These are phyloP conservation scores for Notiomystis cincta DNA, from an alignment of 2,113 vertebrate genomes.

Conservation along the genomic window DNA sequence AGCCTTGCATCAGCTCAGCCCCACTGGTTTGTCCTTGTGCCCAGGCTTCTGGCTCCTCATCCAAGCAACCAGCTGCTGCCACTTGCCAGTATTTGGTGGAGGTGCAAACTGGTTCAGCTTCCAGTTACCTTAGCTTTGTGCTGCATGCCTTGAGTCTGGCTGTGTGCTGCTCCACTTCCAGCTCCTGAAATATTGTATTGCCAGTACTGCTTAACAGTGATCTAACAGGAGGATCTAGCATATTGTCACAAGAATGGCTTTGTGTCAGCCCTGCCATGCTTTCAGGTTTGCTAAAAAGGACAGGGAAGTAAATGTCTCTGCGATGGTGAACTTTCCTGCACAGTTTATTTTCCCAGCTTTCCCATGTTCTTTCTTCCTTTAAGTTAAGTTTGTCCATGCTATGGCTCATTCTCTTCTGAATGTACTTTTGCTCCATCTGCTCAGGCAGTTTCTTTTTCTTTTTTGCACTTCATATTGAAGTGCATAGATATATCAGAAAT, in stretches of 20 bases:
- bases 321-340: not conserved
- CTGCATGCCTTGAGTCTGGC: not conserved
- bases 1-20: fast-evolving
- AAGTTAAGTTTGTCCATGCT: not conserved
- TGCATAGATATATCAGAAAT: not conserved
- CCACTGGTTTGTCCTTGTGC: not conserved
- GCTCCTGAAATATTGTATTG: not conserved
- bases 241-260: not conserved
- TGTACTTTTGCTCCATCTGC: not conserved
- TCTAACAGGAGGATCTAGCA: not conserved
- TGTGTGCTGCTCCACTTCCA: not conserved
- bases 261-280: not conserved
- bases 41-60: not conserved
- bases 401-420: not conserved
- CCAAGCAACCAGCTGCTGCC: not conserved
- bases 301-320: not conserved
- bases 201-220: not conserved
- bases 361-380: not conserved
- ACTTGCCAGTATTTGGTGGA: not conserved
- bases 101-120: not conserved
- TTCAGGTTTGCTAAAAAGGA: not conserved
- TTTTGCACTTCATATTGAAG: not conserved
- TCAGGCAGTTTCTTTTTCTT: not conserved
- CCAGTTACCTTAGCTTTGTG: not conserved
- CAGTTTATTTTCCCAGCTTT: not conserved